Conservation (phyloP, 1,140 invertebrate genomes). For the Drosophila cardini region DNA sequence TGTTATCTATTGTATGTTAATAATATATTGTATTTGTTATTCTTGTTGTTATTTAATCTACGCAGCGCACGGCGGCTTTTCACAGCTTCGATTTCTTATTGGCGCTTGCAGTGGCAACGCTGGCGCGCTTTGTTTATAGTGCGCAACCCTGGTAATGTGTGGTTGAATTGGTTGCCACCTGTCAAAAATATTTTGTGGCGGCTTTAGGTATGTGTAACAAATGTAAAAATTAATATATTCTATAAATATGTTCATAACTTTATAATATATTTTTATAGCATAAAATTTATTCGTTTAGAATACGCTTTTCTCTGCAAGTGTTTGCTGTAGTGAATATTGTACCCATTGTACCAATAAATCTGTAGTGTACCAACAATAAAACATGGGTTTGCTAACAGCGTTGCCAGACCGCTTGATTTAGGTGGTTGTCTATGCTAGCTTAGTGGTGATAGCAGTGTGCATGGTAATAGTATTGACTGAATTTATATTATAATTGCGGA, state of each 20-base stretch:
- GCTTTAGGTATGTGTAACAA: too few relatives aligned
- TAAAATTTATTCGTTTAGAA: too few relatives aligned
- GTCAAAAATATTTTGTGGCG: too few relatives aligned
- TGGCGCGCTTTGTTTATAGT: constrained; percentile 7
- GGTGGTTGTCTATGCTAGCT: not conserved
- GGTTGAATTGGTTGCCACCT: not conserved
- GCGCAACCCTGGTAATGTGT: constrained; percentile 6
- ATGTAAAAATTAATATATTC: too few relatives aligned
- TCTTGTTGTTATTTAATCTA: not conserved
- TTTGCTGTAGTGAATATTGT: too few relatives aligned
- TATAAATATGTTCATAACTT: too few relatives aligned
- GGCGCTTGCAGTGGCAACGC: constrained; percentile 20
- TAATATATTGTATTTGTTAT: not conserved
- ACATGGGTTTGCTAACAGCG: not conserved
- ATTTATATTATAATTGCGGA: not conserved
- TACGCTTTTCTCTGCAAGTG: too few relatives aligned
- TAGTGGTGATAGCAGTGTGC: not conserved
- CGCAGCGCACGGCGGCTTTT: not conserved
- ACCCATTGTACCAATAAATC: too few relatives aligned
- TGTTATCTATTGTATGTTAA: constrained; percentile 9
- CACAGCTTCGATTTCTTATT: not conserved
- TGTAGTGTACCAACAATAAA: not conserved
- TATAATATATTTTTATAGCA: too few relatives aligned
- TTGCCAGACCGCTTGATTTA: constrained; percentile 8
- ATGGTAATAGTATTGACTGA: not conserved